Base-by-base conservation (phyloP, 2,797 vertebrate species). In the Anolis apletophallus region DNA sequence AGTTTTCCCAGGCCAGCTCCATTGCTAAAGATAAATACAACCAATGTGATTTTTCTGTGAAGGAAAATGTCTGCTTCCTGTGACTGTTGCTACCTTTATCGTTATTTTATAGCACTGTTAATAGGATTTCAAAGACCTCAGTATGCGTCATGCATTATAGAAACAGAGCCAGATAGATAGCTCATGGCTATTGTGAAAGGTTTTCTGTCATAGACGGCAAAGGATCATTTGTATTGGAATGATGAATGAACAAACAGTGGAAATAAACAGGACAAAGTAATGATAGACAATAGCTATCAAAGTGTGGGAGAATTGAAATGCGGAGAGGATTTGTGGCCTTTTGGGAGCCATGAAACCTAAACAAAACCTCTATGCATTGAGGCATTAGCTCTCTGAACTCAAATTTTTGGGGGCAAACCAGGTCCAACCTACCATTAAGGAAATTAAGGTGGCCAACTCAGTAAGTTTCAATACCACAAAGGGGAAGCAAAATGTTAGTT, bases 101-200 rank as follows among this genome's bases (percentile, higher is more conserved):
- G 64, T 1, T 80, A 85, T 55, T 23, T 72, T 19, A 83, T 1
- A 59, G 87, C 87, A 89, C 88, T 34, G 46, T 0, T 71, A 82
- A 78, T 21, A 89, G 55, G 34, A 29, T 19, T 83, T 0, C 76
- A 81, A 89, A 89, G 80, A 50, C 84, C 88, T 90, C 72, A 59
- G 87, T 84, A 89, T 82, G 80, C 50, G 85, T 88, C 14, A 89
- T 1, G 0, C 89, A 92, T 91, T 90, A 88, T 90, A 92, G 90
- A 91, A 93, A 90, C 89, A 94, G 89, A 52, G 84, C 34, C 71
- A 71, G 52, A 85, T 9, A n/a, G 34, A 17, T 5, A 26, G 12
- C 64, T 67, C 16, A 32, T 10, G 36, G 74, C 74, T 85, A 34
- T 85, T 77, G 34, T 68, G 50, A 69, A 85, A 85, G 52, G 12